Evolutionary conservation across 2,113 vertebrate species (phyloP), one percentile per base, ranked within the genome.

Genomic region (Mixornis gularis): DNA sequence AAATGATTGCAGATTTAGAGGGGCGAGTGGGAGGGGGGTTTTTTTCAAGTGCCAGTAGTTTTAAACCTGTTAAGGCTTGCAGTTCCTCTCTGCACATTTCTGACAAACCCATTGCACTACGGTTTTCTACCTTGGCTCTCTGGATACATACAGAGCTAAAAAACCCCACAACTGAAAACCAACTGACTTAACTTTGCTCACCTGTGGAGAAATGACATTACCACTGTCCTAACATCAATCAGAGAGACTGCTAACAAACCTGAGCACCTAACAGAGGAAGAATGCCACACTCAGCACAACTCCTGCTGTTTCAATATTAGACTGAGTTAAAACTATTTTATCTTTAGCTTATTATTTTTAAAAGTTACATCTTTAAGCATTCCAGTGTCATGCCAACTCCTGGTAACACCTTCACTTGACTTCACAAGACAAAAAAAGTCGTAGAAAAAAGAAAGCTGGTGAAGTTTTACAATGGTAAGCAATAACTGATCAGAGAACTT

Each of bases 11-110:
- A 30, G 34, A 86, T 93, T 70, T 53, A 25, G 17, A 79, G 12
- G 22, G 25, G 12, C 46, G n/a, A 76, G 32, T 40, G 10, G 16
- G 8, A 8, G 10, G 70, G 2, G 2, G 6, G 0, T 3, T 4
- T 71, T 78, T 68, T 74, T 15, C 41, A 85, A 43, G 38, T 48
- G 17, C 49, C 48, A 79, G 48, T 38, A 70, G 53, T 51, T 70
- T 63, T 56, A 92, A 92, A 86, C 32, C 40, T 29, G 10, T 49
- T 65, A 68, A 90, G 36, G 29, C 34, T 52, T 78, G 48, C 17
- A 49, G 17, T 16, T 94, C 12, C 44, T n/a, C 74, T 80, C 30
- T 64, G 40, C 40, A 24, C 10, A 56, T 32, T 81, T 85, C 84
- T 72, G 49, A 91, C 7, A 51, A 93, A 46, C 10, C 5, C 43